Evolutionary conservation across 1,140 invertebrate species (phyloP).

Genomic region (Tetragonula clypearis): DNA sequence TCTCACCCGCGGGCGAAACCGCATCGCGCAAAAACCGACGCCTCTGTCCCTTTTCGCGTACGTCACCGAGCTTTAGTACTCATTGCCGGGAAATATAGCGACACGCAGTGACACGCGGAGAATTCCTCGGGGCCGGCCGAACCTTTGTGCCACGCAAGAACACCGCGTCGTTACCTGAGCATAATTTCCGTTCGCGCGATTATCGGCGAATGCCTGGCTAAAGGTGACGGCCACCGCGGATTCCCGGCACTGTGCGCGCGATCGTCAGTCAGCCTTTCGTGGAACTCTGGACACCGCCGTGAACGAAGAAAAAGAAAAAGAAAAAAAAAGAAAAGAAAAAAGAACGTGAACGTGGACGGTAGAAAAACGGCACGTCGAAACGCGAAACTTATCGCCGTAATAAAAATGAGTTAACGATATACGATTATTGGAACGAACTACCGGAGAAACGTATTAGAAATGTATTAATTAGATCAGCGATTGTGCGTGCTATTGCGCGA

Average conservation of each 20-base stretch:
- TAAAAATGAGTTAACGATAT: neutral
- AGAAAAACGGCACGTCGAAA: neutral
- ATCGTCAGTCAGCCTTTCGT: neutral
- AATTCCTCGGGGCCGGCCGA: conserved; percentile 56
- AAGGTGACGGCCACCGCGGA: conserved; percentile 17
- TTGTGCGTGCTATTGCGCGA: neutral
- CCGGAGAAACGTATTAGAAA: neutral
- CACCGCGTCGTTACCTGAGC: conserved; percentile 43
- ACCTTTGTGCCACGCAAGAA: conserved; percentile 31
- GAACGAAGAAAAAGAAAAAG: neutral
- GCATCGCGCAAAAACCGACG: conserved; percentile 52
- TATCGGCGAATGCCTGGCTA: conserved; percentile 32
- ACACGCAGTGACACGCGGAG: conserved; percentile 50
- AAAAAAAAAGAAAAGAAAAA: neutral
- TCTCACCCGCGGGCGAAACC: too few species aligned
- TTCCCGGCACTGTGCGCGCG: neutral
- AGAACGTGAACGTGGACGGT: too few species aligned
- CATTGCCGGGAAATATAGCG: conserved; percentile 66
- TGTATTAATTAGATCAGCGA: neutral
- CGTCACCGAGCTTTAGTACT: conserved; percentile 66
- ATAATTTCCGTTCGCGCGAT: conserved; percentile 46
- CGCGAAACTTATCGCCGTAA: neutral
- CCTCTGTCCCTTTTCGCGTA: conserved; percentile 49
- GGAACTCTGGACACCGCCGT: neutral
- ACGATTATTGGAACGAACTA: neutral